Evolutionary conservation across 2,113 vertebrate genomes (phyloP), one percentile per base, ranked within the genome.

Genomic region (Panurus biarmicus): DNA sequence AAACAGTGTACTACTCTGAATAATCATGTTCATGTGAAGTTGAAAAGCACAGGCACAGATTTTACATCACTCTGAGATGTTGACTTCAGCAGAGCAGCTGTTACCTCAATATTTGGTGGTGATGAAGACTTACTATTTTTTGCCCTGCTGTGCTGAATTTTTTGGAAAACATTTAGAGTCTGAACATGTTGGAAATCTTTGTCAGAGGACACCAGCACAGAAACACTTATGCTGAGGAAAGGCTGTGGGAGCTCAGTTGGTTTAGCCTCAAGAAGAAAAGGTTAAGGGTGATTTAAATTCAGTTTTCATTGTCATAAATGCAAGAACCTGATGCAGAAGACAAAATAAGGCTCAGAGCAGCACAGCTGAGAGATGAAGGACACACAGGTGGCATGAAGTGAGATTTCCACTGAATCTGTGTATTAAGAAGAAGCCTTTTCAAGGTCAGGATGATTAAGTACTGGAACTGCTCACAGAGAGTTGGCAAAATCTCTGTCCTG

Each of bases 61-160:
- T 44, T 90, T 19, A 28, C 20, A 31, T 51, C 51, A 9, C 19
- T 90, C 50, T 62, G 62, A 36, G 71, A 6, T 6, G 9, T 7
- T 84, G 69, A 70, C 6, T 88, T 86, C 35, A 81, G 47, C 26
- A 62, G 29, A 67, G 9, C 64, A 86, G 35, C 26, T 81, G 38
- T 56, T 62, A 17, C 11, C 35, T 66, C 56, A 14, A 28, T 45
- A 44, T 36, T 0, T 66, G 56, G 5, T 67, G 23, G 28, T 23
- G 26, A n/a, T 0, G 0, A 62, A 81, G 16, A 19, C 5, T 45
- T 31, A 14, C 0, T 0, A 42, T 28, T 66, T 80, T 87, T 86
- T 74, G 11, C 4, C 45, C 13, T 77, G 19, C 12, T 58, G 5
- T 29, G 13, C 48, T 80, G 56, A 38, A 19, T 60, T 73, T 22